These are phyloP conservation scores for Acheta domesticus DNA, from an alignment of 2,888 invertebrate genomes.

Conservation along the genomic window DNA sequence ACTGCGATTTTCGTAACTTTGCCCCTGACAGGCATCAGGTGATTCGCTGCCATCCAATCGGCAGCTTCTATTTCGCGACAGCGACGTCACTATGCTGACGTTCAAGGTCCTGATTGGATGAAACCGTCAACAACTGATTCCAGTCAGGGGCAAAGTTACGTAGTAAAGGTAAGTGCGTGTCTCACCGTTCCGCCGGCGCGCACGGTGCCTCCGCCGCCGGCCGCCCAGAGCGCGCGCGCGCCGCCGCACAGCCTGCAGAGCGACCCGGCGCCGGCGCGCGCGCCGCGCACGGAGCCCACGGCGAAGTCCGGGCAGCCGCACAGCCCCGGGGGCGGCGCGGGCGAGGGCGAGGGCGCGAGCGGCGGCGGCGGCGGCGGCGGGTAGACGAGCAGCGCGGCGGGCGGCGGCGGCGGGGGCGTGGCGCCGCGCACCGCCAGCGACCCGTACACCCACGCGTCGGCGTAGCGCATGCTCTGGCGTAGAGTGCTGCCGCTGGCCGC, in stretches of 20 bases:
- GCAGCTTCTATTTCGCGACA: too few species aligned
- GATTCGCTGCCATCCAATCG: too few species aligned
- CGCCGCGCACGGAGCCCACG: slow-evolving; percentile 70
- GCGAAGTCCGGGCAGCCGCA: slow-evolving; percentile 77
- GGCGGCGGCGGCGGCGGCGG: slow-evolving; percentile 43
- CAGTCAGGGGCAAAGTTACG: too few species aligned
- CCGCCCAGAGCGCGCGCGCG: slow-evolving; percentile 65
- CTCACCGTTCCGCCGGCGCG: slow-evolving; percentile 28
- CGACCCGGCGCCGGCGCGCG: slow-evolving; percentile 47
- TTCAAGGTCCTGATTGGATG: too few species aligned
- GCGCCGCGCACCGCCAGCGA: slow-evolving; percentile 55
- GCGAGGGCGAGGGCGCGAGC: neutral
- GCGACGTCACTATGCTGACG: too few species aligned
- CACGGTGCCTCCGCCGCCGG: slow-evolving; percentile 32
- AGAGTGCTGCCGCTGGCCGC: neutral
- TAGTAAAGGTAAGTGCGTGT: too few species aligned
- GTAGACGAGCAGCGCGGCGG: neutral
- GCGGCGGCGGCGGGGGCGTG: slow-evolving; percentile 34
- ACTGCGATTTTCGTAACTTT: too few species aligned
- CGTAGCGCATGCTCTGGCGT: slow-evolving; percentile 64
- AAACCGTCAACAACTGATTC: too few species aligned
- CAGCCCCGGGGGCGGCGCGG: neutral
- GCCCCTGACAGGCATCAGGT: too few species aligned
- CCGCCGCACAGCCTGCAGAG: slow-evolving; percentile 81
- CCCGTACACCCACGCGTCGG: slow-evolving; percentile 82